phyloP scores from a whole-genome alignment of 2,113 vertebrate species.

The Oplegnathus fasciatus region DNA sequence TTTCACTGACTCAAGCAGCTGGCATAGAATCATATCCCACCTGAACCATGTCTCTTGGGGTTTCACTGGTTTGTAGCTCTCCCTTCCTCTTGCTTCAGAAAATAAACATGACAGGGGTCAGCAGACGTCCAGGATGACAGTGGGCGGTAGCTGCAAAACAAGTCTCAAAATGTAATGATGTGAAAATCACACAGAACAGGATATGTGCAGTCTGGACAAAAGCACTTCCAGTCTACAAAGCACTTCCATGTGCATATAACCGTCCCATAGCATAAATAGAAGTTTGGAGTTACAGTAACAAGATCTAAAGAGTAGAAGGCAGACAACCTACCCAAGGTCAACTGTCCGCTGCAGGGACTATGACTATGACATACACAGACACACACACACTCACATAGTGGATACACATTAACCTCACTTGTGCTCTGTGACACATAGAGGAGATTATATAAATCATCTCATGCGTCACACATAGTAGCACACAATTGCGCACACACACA shows the following conservation, averaged over 20 bases:
- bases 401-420: conserved; percentile 58
- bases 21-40: conserved; percentile 2
- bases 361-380: neutral
- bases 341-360: conserved; percentile 30
- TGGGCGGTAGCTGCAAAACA: conserved; percentile 16
- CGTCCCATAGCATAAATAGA: neutral
- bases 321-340: conserved; percentile 38
- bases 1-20: conserved; percentile 4
- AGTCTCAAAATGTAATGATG: conserved; percentile 9
- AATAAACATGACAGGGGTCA: conserved; percentile 37
- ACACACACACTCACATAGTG: neutral
- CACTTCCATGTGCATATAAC: neutral
- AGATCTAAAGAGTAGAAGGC: neutral
- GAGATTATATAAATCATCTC: conserved; percentile 58
- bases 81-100: neutral
- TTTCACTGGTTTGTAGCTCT: neutral
- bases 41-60: neutral
- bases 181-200: neutral
- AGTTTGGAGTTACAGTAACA: neutral
- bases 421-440: conserved; percentile 56
- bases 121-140: conserved; percentile 15
- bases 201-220: neutral
- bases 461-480: conserved; percentile 33
- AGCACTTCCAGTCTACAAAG: neutral
- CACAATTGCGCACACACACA: neutral